phyloP scores from a whole-genome alignment of 2,797 vertebrate species.

The Hephaestus fuliginosus region DNA sequence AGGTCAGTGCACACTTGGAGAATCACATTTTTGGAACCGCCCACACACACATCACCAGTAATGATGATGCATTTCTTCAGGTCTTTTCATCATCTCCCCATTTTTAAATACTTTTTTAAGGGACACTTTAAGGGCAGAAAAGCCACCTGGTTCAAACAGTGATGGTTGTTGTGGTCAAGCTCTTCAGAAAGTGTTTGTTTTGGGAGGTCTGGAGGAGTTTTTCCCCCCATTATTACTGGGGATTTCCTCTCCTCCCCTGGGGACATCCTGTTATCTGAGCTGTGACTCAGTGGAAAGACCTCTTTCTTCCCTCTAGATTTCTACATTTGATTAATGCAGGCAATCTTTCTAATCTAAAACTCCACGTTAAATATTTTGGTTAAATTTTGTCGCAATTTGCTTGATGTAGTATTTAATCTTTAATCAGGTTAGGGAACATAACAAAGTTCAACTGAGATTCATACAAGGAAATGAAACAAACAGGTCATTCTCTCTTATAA shows the following conservation, averaged over 20 bases:
- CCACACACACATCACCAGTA: constrained; percentile 4
- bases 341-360: constrained; percentile 21
- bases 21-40: constrained; percentile 45
- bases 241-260: constrained; percentile 70
- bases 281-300: constrained; percentile 68
- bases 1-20: constrained; percentile 64
- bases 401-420: constrained; percentile 11
- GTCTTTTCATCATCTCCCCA: constrained; percentile 11
- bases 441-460: constrained; percentile 11
- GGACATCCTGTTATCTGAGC: constrained; percentile 77
- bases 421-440: not conserved
- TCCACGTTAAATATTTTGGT: not conserved
- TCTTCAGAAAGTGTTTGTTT: constrained; percentile 46
- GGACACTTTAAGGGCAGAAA: not conserved
- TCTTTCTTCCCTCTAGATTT: constrained; percentile 33
- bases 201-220: constrained; percentile 51
- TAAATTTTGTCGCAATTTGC: not conserved
- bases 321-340: constrained; percentile 27
- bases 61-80: constrained; percentile 29
- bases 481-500: constrained; percentile 32
- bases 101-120: not conserved
- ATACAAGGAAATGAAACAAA: constrained; percentile 14
- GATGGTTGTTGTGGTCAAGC: not conserved
- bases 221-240: constrained; percentile 64
- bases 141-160: constrained; percentile 7